phyloP scores from a whole-genome alignment of 2,113 vertebrate species.

The Alosa alosa region DNA sequence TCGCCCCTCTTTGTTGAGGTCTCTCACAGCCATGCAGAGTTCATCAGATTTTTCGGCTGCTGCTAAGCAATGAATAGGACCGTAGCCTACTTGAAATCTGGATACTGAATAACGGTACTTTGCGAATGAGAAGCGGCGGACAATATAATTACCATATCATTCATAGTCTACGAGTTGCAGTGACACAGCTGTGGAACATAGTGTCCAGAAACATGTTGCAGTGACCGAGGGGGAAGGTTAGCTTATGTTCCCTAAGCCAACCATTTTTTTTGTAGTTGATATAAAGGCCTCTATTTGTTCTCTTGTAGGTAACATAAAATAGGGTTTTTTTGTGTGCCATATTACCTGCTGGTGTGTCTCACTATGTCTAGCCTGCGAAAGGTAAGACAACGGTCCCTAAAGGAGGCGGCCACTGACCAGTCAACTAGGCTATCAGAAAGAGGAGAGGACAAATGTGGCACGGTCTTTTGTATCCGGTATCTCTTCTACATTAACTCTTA shows the following conservation, averaged over 20 bases:
- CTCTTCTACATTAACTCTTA: neutral
- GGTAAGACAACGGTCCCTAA: neutral
- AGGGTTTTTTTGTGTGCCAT: neutral
- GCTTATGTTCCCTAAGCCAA: neutral
- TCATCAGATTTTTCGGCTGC: neutral
- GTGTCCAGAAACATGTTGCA: neutral
- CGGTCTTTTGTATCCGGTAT: neutral
- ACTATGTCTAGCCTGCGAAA: neutral
- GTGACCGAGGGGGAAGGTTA: neutral
- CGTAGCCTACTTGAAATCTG: neutral
- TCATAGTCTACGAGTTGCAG: neutral
- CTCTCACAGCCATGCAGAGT: slow-evolving; percentile 30
- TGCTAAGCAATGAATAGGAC: neutral
- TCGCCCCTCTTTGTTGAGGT: slow-evolving; percentile 50
- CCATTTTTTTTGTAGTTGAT: neutral
- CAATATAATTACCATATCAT: neutral
- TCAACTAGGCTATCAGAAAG: neutral
- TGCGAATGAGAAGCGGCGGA: neutral
- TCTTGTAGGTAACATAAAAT: neutral
- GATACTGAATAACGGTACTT: slow-evolving; percentile 21
- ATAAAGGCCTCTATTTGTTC: neutral
- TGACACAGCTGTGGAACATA: slow-evolving; percentile 33
- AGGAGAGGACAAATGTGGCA: neutral
- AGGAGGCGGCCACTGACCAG: neutral
- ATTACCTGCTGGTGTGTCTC: neutral